Conservation (phyloP, 2,797 vertebrate species). For the Rhabdomys pumilio region DNA sequence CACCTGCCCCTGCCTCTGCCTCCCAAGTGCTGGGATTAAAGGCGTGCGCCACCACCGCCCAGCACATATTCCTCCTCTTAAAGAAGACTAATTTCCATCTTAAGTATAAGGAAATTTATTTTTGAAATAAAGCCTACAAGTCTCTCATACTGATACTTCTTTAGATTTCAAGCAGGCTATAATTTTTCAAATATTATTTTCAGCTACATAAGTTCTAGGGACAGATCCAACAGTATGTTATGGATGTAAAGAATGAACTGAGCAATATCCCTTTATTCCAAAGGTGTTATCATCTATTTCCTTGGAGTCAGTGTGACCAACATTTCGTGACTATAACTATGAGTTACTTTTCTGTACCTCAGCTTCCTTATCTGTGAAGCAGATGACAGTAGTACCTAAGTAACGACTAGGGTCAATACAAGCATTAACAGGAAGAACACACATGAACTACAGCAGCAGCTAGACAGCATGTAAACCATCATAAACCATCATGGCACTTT, state of each 20-base stretch:
- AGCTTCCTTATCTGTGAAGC: constrained; percentile 14
- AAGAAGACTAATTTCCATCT: constrained; percentile 40
- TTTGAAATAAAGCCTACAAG: constrained; percentile 65
- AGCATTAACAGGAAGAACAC: not conserved
- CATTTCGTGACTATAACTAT: not conserved
- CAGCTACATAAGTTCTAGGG: constrained; percentile 20
- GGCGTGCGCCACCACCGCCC: too few relatives aligned
- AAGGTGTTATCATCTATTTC: not conserved
- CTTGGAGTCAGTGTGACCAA: not conserved
- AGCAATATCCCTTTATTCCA: not conserved
- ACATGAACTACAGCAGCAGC: not conserved
- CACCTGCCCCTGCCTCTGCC: too few relatives aligned
- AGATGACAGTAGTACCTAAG: not conserved
- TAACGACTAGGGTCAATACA: not conserved
- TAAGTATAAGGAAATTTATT: constrained; percentile 15
- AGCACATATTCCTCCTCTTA: not conserved
- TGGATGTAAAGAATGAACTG: constrained; percentile 23
- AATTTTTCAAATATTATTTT: constrained; percentile 45
- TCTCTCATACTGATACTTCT: not conserved
- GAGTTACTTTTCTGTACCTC: not conserved
- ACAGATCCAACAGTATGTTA: not conserved
- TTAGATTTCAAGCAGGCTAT: constrained; percentile 40
- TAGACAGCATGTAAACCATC: not conserved
- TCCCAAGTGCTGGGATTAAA: too few relatives aligned
- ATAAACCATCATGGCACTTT: constrained; percentile 12